A percentile compares a stretch with the other conserved stretches of the same genome.
Conservation (phyloP, 2,888 invertebrate species). For the Frankliniella fusca region DNA sequence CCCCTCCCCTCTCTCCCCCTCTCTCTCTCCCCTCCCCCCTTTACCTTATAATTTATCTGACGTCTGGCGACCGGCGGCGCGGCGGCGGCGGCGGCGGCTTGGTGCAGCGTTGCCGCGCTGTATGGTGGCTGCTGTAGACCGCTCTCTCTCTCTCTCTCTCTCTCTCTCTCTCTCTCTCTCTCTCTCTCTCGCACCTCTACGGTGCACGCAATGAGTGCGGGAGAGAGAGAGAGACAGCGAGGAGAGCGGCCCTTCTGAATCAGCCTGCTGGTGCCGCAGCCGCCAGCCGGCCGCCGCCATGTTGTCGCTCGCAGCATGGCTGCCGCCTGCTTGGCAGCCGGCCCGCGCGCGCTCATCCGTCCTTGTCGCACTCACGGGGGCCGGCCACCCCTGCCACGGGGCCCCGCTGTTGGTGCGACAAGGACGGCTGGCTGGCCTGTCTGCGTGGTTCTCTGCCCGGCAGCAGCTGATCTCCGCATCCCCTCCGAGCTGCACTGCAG, state of each 20-base stretch:
- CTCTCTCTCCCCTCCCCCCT: not conserved
- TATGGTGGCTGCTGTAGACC: not conserved
- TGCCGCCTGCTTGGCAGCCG: not conserved
- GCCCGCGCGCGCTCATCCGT: too few relatives aligned
- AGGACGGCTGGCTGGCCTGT: too few relatives aligned
- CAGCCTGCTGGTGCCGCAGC: too few relatives aligned
- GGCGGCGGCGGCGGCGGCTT: not conserved
- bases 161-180: not conserved
- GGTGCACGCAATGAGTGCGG: too few relatives aligned
- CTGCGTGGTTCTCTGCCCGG: not conserved
- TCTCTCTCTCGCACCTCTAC: not conserved
- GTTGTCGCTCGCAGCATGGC: not conserved
- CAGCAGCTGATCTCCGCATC: slow-evolving; percentile 14
- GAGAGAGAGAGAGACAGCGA: too few relatives aligned
- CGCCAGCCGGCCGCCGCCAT: not conserved
- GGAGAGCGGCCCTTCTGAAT: too few relatives aligned
- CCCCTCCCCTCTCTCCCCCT: not conserved
- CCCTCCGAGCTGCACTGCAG: not conserved
- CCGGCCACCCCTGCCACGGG: too few relatives aligned
- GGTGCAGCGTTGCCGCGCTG: not conserved
- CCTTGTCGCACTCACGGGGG: too few relatives aligned
- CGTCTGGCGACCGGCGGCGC: not conserved
- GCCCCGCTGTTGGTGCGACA: too few relatives aligned
- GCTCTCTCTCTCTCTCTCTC: too few relatives aligned
- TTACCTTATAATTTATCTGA: not conserved